Evolutionary conservation across 1,140 invertebrate genomes (phyloP).

Genomic region (Leptopilina boulardi): DNA sequence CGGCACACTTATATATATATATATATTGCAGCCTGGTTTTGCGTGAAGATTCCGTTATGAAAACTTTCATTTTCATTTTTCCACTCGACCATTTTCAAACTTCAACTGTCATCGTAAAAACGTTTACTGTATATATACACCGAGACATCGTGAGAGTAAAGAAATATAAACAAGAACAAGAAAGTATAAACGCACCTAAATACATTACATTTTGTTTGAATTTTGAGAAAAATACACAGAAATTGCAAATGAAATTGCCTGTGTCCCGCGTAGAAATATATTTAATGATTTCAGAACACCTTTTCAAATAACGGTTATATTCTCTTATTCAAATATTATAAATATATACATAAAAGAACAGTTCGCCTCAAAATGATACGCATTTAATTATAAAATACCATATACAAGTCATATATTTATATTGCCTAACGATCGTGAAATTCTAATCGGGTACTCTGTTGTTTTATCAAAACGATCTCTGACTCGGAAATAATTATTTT

Average conservation of each 20-base stretch:
- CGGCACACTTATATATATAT: background rate
- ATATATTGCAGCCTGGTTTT: background rate
- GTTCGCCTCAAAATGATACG: background rate
- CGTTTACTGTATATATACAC: background rate
- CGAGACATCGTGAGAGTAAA: background rate
- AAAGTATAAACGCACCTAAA: background rate
- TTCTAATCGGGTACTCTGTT: background rate
- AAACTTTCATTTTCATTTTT: slow-evolving; percentile 34
- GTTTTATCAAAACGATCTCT: too few species aligned
- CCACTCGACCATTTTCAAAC: slow-evolving; percentile 3
- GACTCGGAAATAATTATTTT: too few species aligned
- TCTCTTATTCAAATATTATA: background rate
- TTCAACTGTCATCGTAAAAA: slow-evolving; percentile 30
- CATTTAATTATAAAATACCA: background rate
- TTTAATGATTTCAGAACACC: background rate
- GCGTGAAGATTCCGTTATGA: slow-evolving; percentile 23
- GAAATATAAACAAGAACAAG: background rate
- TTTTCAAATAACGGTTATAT: background rate
- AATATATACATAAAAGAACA: background rate
- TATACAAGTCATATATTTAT: background rate
- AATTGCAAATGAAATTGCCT: slow-evolving; percentile 14
- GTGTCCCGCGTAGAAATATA: background rate
- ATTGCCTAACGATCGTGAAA: background rate
- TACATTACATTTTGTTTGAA: background rate
- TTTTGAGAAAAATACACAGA: background rate